A percentile compares a stretch with the other conserved stretches of the same genome.
These are phyloP conservation scores for Carettochelys insculpta DNA, from an alignment of 2,113 vertebrate species.

Conservation along the genomic window DNA sequence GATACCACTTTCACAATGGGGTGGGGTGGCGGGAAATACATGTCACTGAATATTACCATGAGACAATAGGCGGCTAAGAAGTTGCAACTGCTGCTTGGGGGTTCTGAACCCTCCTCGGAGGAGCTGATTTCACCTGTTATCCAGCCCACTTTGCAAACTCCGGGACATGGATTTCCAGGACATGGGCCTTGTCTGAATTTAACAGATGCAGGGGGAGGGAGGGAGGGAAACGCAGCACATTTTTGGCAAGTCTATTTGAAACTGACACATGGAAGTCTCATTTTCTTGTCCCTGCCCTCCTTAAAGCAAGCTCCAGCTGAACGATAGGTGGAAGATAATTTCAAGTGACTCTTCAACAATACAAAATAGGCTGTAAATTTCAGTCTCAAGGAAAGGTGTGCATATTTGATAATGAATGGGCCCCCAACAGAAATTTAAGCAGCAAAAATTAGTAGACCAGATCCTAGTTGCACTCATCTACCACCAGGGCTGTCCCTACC, in stretches of 20 bases:
- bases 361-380: slow-evolving; percentile 50
- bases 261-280: slow-evolving; percentile 45
- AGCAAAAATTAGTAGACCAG: slow-evolving; percentile 20
- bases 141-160: slow-evolving; percentile 40
- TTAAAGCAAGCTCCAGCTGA: slow-evolving; percentile 64
- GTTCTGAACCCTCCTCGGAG: slow-evolving; percentile 60
- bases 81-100: slow-evolving; percentile 41
- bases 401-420: slow-evolving; percentile 14
- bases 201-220: slow-evolving; percentile 48
- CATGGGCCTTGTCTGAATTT: too few relatives aligned
- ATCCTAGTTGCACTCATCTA: slow-evolving; percentile 23
- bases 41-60: not conserved
- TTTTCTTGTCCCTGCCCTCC: slow-evolving; percentile 10
- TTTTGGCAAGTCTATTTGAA: slow-evolving; percentile 55
- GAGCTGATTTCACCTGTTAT: slow-evolving; percentile 57
- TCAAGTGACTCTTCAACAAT: slow-evolving; percentile 40
- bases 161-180: too few relatives aligned
- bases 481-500: too few relatives aligned
- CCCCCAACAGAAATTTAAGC: slow-evolving; percentile 17
- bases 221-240: slow-evolving; percentile 44
- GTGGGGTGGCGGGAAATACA: not conserved
- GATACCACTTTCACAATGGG: not conserved
- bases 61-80: not conserved
- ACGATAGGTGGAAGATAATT: slow-evolving; percentile 57
- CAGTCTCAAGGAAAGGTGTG: slow-evolving; percentile 11